A percentile compares a stretch with the other conserved stretches of the same genome.
Conservation (phyloP, 2,113 vertebrate genomes). For the Eulacestoma nigropectus region DNA sequence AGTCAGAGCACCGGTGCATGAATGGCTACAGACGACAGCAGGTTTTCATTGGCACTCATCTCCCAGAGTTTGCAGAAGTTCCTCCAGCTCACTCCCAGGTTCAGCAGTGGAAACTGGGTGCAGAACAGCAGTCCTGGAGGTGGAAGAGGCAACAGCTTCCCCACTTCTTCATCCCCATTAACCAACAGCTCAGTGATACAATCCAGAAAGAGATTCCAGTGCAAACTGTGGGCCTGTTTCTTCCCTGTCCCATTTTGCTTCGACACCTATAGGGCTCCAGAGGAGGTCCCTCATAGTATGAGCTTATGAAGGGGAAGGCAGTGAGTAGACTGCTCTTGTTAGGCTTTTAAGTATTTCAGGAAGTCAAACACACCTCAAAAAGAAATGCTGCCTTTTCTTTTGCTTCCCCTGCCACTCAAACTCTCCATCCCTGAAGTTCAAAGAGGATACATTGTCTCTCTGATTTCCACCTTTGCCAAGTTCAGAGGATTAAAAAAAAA, state of each 20-base stretch:
- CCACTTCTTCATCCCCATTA: background rate
- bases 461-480: background rate
- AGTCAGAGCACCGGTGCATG: fast-evolving
- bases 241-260: background rate
- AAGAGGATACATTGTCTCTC: background rate
- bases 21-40: background rate
- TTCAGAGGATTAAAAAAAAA: background rate
- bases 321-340: background rate
- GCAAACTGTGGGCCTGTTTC: background rate
- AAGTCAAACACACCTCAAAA: background rate
- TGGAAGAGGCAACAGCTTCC: background rate
- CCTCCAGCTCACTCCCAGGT: background rate
- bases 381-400: background rate
- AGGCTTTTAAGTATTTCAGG: background rate
- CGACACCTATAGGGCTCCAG: background rate
- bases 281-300: background rate
- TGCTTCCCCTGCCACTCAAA: background rate
- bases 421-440: background rate
- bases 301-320: background rate
- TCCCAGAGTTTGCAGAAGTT: background rate
- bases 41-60: background rate
- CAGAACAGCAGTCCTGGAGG: background rate
- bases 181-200: background rate
- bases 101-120: background rate
- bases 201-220: background rate